Conservation (phyloP, 2,113 vertebrate species). For the cattle (Bos taurus) region ARS-UCD2.0 NC_037330.1:61345501-61346000, state of each 20-base stretch:
- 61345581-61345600: background rate
- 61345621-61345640: background rate
- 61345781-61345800: too few relatives aligned
- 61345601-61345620: background rate
- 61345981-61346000: too few relatives aligned
- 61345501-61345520: background rate
- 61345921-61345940: too few relatives aligned
- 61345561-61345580: background rate
- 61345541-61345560: background rate
- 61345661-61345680: background rate
- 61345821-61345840: too few relatives aligned
- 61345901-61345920: too few relatives aligned
- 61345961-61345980: too few relatives aligned
- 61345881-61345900: too few relatives aligned
- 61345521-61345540: background rate
- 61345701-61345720: background rate
- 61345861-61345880: too few relatives aligned
- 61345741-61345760: background rate
- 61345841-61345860: too few relatives aligned
- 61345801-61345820: too few relatives aligned
- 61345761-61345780: too few relatives aligned
- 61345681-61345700: background rate
- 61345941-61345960: too few relatives aligned
- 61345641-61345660: background rate
- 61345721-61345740: background rate